Evolutionary conservation across 37 sponge, comb jelly and placozoan genomes (phyloP).

Genomic region (Bolinopsis microptera): DNA sequence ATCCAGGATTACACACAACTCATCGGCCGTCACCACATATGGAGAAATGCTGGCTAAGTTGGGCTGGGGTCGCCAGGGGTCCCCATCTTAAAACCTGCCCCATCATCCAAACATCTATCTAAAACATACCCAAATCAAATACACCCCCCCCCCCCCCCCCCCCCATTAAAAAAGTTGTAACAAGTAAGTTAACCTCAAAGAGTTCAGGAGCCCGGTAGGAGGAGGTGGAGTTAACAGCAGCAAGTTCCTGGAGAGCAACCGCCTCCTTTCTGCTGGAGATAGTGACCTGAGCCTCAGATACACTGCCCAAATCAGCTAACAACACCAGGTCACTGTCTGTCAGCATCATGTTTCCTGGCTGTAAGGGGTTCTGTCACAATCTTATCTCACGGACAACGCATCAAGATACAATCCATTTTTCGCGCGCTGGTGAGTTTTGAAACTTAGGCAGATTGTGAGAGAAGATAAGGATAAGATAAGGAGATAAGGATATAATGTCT

Average conservation of each 20-base stretch:
- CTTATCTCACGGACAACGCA: not conserved
- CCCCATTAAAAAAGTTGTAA: no score
- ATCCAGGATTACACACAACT: not conserved
- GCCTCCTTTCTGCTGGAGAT: conserved; percentile 79
- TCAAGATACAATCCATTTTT: no score
- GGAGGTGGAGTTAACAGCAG: conserved; percentile 85
- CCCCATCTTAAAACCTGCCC: not conserved
- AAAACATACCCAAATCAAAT: no score
- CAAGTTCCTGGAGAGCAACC: conserved; percentile 80
- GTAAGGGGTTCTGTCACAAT: no score
- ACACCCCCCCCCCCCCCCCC: no score
- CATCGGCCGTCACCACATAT: not conserved
- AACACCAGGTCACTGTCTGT: conserved; percentile 73
- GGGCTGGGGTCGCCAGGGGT: not conserved
- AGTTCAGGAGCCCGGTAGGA: conserved; percentile 89
- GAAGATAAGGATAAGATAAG: no score
- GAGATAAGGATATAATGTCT: no score
- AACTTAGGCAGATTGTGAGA: no score
- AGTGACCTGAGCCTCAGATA: conserved; percentile 63
- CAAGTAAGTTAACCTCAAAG: conserved; percentile 84
- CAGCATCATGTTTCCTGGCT: conserved; percentile 84
- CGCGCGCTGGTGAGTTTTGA: no score
- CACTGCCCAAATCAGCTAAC: conserved; percentile 89
- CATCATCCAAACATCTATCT: no score
- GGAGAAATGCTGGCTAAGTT: not conserved